phyloP scores from a whole-genome alignment of 2,797 vertebrate species.

The Bovichtus diacanthus region DNA sequence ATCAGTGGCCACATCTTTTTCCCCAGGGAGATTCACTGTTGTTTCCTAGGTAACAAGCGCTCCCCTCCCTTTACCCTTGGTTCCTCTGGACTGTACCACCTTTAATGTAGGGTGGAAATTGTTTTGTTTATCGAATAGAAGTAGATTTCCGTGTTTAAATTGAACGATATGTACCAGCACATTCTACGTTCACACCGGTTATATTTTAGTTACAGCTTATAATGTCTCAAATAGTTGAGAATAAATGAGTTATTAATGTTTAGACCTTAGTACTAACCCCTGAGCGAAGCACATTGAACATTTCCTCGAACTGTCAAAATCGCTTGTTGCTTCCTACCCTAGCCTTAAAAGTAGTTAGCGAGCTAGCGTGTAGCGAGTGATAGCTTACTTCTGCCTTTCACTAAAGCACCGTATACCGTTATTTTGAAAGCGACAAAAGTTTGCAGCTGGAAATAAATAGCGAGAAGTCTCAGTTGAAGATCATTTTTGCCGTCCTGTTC shows the following conservation, averaged over 20 bases:
- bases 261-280: neutral
- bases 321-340: slow-evolving; percentile 83
- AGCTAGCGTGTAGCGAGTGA: slow-evolving; percentile 60
- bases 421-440: slow-evolving; percentile 48
- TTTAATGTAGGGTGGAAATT: slow-evolving; percentile 19
- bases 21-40: slow-evolving; percentile 79
- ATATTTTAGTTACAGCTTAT: accelerated
- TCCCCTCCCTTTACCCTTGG: slow-evolving; percentile 72
- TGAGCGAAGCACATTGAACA: slow-evolving; percentile 41
- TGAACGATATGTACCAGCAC: accelerated
- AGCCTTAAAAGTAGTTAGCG: slow-evolving; percentile 83
- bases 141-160: accelerated
- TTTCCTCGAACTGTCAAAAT: slow-evolving; percentile 83
- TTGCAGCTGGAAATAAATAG: slow-evolving; percentile 22
- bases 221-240: accelerated
- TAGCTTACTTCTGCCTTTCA: slow-evolving; percentile 24
- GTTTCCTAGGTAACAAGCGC: slow-evolving; percentile 86
- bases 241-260: slow-evolving; percentile 12
- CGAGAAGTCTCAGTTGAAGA: neutral
- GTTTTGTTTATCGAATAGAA: slow-evolving; percentile 9
- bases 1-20: slow-evolving; percentile 77
- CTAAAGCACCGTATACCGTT: neutral
- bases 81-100: slow-evolving; percentile 81
- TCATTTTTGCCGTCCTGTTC: slow-evolving; percentile 13
- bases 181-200: accelerated